Percentiles rank a stretch among this genome's conserved stretches.
phyloP scores from a whole-genome alignment of 2,113 vertebrate species.

The Microcebus lehilahytsara region DNA sequence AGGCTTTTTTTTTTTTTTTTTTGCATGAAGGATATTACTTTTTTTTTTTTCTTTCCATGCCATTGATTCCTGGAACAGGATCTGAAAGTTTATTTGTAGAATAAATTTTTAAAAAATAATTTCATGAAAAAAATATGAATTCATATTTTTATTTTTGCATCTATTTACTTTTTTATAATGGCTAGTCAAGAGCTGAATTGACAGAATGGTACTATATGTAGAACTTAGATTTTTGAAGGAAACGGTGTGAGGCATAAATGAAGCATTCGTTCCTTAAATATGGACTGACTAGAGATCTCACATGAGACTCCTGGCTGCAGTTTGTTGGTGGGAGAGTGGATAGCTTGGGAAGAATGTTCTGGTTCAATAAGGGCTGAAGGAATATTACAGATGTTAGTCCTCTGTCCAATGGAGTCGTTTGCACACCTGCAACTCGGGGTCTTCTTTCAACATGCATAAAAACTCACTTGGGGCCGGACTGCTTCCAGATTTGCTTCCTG shows the following conservation, averaged over 20 bases:
- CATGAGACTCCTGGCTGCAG: not conserved
- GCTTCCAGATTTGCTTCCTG: slow-evolving; percentile 64
- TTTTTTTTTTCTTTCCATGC: rapidly evolving
- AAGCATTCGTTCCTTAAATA: not conserved
- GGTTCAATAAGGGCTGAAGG: slow-evolving; percentile 63
- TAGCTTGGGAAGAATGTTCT: not conserved
- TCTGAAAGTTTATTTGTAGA: slow-evolving; percentile 8
- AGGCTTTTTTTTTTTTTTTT: slow-evolving; percentile 2
- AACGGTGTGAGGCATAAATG: not conserved
- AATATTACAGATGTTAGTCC: slow-evolving; percentile 42
- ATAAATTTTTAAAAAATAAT: not conserved
- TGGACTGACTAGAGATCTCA: not conserved
- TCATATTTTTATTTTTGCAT: not conserved
- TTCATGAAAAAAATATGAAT: not conserved
- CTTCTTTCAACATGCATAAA: slow-evolving; percentile 44
- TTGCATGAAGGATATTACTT: not conserved
- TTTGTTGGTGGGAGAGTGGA: not conserved
- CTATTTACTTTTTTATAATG: not conserved
- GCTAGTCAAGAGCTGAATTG: not conserved
- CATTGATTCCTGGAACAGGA: not conserved
- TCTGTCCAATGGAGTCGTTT: slow-evolving; percentile 58
- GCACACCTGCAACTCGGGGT: slow-evolving; percentile 71
- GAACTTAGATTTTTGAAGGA: not conserved
- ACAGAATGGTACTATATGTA: too few relatives aligned
- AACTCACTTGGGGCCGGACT: slow-evolving; percentile 57